Base-by-base conservation (phyloP, 2,797 vertebrate species). In the Synaphobranchus kaupii region DNA sequence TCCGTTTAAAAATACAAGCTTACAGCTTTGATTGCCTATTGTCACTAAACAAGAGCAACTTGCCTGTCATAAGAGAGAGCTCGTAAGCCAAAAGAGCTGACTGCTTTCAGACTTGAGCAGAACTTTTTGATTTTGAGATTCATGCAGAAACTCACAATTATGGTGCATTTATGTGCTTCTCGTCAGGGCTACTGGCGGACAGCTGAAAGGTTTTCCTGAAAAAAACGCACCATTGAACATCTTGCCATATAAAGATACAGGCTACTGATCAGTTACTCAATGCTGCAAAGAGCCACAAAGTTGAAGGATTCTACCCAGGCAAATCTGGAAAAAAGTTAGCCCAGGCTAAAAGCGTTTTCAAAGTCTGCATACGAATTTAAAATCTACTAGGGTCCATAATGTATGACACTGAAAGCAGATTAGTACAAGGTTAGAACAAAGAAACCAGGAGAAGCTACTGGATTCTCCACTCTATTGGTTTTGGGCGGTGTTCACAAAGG, bases 401-500 rank as follows among this genome's bases (percentile, higher is more conserved):
- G 25, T 28, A 13, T 47, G n/a, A 39, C 12, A 83, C 60, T 56
- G 54, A 73, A 81, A 39, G 39, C 39, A 22, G 58, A 47, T 13
- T 73, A 48, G 20, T 7, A 31, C 47, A 13, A 2, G 80, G 39
- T 8, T 60, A 22, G 50, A 85, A 78, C 73, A 86, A 85, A 73
- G 63, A 47, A 83, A 88, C 66, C 86, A 88, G 90, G 34, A 60
- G 84, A 88, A 83, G 20, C 58, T 22, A 22, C 58, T 68, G 39
- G 28, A 66, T 83, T 31, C 1, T 44, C 4, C 25, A 85, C n/a
- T 71, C 31, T 81, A 31, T 58, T 48, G 73, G 58, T 86, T 48
- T 66, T 63, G 83, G 86, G 1, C 73, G 84, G 88, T 86, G 84
- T 91, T 85, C 90, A 90, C 0, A 52, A 84, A 52, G 20, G n/a